A percentile compares a stretch with the other conserved stretches of the same genome.
phyloP scores from a whole-genome alignment of 2,113 vertebrate species.

The Neotragus pygmaeus region DNA sequence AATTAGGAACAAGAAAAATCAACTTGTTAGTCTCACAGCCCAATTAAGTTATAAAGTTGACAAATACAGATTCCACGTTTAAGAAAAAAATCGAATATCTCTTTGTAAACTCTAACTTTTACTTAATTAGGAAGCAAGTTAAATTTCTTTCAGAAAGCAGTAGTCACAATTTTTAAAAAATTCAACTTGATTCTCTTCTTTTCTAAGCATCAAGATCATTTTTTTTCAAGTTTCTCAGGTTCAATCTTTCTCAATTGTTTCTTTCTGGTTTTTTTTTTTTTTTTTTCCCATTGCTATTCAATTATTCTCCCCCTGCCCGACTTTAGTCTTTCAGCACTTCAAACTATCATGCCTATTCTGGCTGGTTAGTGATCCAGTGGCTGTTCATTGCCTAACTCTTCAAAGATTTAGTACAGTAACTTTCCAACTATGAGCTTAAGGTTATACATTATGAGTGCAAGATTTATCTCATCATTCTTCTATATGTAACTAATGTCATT shows the following conservation, averaged over 20 bases:
- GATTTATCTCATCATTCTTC: neutral
- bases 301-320: neutral
- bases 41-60: slow-evolving; percentile 77
- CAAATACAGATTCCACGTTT: slow-evolving; percentile 65
- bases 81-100: slow-evolving; percentile 42
- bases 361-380: neutral
- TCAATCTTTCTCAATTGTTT: neutral
- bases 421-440: neutral
- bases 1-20: slow-evolving; percentile 74
- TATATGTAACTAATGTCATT: neutral
- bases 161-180: neutral
- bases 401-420: neutral
- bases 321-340: neutral
- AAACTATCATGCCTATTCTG: neutral
- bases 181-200: neutral
- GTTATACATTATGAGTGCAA: neutral
- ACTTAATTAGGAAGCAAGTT: slow-evolving; percentile 58
- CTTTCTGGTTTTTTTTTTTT: neutral
- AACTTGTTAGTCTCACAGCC: slow-evolving; percentile 66
- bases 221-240: slow-evolving; percentile 5
- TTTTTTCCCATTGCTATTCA: neutral
- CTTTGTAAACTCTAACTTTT: slow-evolving; percentile 37
- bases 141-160: slow-evolving; percentile 41
- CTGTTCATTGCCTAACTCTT: neutral
- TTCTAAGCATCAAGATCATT: slow-evolving; percentile 25